Base-by-base conservation (phyloP, 1,140 invertebrate genomes). In the Bicyclus anynana region DNA sequence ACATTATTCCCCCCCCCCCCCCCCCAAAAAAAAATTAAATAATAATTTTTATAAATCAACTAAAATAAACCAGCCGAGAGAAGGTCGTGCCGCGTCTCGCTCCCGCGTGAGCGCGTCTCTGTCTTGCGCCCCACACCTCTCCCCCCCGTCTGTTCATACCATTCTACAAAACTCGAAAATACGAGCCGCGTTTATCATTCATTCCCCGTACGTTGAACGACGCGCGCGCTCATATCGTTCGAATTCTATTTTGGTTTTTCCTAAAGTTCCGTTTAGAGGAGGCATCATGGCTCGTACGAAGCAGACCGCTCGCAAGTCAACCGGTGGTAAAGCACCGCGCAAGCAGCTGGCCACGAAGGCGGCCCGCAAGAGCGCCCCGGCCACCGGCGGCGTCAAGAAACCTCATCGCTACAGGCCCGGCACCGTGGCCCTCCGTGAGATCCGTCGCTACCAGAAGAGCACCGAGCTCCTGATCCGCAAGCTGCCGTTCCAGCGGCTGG, bases 301-400 rank as follows among this genome's bases (percentile, higher is more conserved):
- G 29, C 29, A 33, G 12, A 33, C 29, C 29, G 29, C 29, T n/a
- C 29, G 29, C 10, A 33, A 33, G 29, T 33, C 29, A 7, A 33
- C 29, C 1, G 80, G 67, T 26, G 72, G 27, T 16, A 27, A 26
- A 12, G 29, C 23, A 23, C 46, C 46, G 12, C 10, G 72, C 4
- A 90, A 90, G 72, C 90, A 89, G 62, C 79, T 84, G 0, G 67
- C 79, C 21, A 65, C 74, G 27, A 87, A 87, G 52, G 72, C 87
- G 14, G 77, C 74, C 9, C 90, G 90, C 20, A 89, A 86, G 62
- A 91, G 29, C 89, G 0, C 84, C 87, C 4, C 91, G 90, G 89
- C 93, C 2, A 89, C 81, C 55, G 87, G 80, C 48, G 92, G 92
- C 10, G 93, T 94, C 63, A 87, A 83, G 47, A 84, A 77, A 23